phyloP scores from a whole-genome alignment of 2,888 invertebrate genomes.

The Pegoplata infirma region DNA sequence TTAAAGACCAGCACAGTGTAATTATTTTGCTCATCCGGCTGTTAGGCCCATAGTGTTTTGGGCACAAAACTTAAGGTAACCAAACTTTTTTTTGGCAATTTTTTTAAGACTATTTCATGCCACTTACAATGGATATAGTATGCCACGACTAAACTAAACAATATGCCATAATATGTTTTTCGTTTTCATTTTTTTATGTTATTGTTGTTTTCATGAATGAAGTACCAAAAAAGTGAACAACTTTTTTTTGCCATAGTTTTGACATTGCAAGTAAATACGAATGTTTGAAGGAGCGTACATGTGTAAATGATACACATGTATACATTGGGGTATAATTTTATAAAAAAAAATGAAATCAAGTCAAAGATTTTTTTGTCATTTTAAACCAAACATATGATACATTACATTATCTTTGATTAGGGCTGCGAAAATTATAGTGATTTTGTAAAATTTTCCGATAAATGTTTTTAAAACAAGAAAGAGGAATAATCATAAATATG shows the following conservation, averaged over 20 bases:
- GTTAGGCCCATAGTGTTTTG: too few species aligned
- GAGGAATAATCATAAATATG: too few species aligned
- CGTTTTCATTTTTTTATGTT: too few species aligned
- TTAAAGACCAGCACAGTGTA: too few species aligned
- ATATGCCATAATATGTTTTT: not conserved
- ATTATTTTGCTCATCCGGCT: too few species aligned
- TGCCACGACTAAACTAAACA: not conserved
- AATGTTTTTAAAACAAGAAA: not conserved
- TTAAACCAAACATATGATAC: not conserved
- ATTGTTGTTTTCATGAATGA: not conserved
- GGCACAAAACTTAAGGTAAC: too few species aligned
- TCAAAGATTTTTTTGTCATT: not conserved
- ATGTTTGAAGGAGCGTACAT: not conserved
- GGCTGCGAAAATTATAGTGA: not conserved
- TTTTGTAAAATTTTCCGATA: not conserved
- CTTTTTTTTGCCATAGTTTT: not conserved
- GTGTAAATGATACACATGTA: not conserved
- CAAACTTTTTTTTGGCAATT: not conserved
- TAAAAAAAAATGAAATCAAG: not conserved
- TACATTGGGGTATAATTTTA: constrained; percentile 40
- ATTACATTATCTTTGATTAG: constrained; percentile 1
- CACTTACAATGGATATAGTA: not conserved
- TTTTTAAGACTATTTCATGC: not conserved
- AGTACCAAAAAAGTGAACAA: not conserved
- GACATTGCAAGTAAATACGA: too few species aligned